Evolutionary conservation across 2,113 vertebrate genomes (phyloP).

Genomic region (Coracopsis vasa): DNA sequence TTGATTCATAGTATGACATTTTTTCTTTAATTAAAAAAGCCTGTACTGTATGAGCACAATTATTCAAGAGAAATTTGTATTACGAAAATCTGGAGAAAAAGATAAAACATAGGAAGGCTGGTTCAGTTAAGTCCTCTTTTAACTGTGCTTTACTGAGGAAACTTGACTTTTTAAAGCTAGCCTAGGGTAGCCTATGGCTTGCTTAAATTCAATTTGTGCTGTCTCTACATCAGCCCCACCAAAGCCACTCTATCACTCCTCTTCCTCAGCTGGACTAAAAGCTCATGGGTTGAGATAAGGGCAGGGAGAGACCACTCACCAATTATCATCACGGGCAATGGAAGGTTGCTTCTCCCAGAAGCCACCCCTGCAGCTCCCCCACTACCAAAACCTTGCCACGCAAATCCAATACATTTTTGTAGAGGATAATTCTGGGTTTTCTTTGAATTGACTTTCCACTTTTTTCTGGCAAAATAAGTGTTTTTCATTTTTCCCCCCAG

Average conservation of each 20-base stretch:
- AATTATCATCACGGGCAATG: neutral
- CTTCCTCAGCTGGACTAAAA: neutral
- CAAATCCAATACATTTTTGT: neutral
- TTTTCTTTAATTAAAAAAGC: neutral
- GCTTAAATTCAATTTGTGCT: neutral
- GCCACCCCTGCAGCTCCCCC: neutral
- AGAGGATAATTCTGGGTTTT: neutral
- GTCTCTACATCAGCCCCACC: neutral
- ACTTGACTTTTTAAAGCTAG: neutral
- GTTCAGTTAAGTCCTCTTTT: neutral
- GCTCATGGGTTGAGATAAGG: neutral
- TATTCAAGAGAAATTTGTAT: neutral
- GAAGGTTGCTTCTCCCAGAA: neutral
- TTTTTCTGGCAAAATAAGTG: neutral
- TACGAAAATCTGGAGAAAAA: neutral
- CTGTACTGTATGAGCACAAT: neutral
- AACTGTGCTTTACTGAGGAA: neutral
- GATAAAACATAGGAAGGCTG: neutral
- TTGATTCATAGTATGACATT: neutral
- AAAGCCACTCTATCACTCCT: neutral
- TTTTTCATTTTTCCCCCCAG: neutral
- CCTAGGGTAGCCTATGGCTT: neutral
- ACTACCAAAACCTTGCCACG: neutral
- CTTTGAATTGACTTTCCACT: neutral
- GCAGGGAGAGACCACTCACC: too few relatives aligned